phyloP scores from a whole-genome alignment of 2,888 invertebrate genomes.

The Perizoma affinitatum region DNA sequence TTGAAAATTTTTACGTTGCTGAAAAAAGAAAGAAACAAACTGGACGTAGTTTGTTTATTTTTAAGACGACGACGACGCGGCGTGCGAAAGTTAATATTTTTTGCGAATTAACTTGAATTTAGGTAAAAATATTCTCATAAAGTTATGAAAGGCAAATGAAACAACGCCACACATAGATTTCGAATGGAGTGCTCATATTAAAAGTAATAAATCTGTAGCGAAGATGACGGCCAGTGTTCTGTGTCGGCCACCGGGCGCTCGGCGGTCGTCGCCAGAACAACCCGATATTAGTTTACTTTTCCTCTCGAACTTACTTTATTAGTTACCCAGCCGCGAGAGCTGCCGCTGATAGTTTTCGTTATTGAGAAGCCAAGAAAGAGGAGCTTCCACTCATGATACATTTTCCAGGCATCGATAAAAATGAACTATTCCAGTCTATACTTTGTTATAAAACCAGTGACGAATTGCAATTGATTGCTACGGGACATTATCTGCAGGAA shows the following conservation, averaged over 20 bases:
- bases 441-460: constrained; percentile 5
- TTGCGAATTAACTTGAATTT: neutral
- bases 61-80: too few species aligned
- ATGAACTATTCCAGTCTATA: constrained; percentile 1
- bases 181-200: constrained; percentile 66
- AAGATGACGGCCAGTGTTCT: constrained; percentile 54
- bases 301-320: constrained; percentile 83
- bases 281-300: constrained; percentile 85
- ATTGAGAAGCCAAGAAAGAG: constrained; percentile 70
- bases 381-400: constrained; percentile 32
- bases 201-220: constrained; percentile 78
- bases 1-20: too few species aligned
- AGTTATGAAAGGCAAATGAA: constrained; percentile 48
- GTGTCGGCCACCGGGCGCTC: constrained; percentile 39
- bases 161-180: constrained; percentile 59
- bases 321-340: constrained; percentile 75
- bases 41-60: too few species aligned
- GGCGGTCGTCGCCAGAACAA: constrained; percentile 64
- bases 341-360: constrained; percentile 76
- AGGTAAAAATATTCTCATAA: constrained; percentile 15
- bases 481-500: constrained; percentile 17
- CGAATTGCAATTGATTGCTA: constrained; percentile 1
- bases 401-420: constrained; percentile 10
- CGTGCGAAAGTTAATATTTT: too few species aligned
- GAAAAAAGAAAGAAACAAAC: too few species aligned